Conservation (phyloP, 2,888 invertebrate genomes). For the Apodemia zela region DNA sequence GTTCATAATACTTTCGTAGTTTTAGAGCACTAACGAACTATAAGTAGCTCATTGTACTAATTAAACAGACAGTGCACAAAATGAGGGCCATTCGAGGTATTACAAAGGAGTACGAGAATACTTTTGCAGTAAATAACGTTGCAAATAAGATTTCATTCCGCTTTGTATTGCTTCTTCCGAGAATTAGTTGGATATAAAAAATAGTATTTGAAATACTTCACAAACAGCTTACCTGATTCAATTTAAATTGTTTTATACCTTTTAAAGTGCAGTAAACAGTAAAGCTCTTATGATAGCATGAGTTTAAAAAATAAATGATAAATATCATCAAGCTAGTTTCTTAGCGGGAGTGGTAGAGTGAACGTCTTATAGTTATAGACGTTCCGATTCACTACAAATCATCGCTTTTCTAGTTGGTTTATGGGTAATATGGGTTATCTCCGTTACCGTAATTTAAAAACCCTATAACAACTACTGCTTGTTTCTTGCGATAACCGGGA, state of each 20-base stretch:
- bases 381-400: too few relatives aligned
- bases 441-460: too few relatives aligned
- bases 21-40: constrained; percentile 48
- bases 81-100: constrained; percentile 40
- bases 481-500: too few relatives aligned
- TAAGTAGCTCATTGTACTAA: constrained; percentile 67
- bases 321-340: too few relatives aligned
- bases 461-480: too few relatives aligned
- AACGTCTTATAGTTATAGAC: too few relatives aligned
- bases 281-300: too few relatives aligned
- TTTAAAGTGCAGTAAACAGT: not conserved
- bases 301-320: too few relatives aligned
- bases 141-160: constrained; percentile 54
- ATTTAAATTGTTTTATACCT: not conserved
- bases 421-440: too few relatives aligned
- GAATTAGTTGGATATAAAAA: constrained; percentile 32
- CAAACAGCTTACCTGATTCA: constrained; percentile 19
- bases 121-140: constrained; percentile 56
- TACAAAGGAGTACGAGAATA: constrained; percentile 44
- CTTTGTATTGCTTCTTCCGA: constrained; percentile 35
- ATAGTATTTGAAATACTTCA: constrained; percentile 34
- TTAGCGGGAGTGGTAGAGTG: too few relatives aligned
- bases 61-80: constrained; percentile 56
- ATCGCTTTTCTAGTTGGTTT: too few relatives aligned
- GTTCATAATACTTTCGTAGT: constrained; percentile 29